phyloP scores from a whole-genome alignment of 2,888 invertebrate species.

The Noctua janthe region DNA sequence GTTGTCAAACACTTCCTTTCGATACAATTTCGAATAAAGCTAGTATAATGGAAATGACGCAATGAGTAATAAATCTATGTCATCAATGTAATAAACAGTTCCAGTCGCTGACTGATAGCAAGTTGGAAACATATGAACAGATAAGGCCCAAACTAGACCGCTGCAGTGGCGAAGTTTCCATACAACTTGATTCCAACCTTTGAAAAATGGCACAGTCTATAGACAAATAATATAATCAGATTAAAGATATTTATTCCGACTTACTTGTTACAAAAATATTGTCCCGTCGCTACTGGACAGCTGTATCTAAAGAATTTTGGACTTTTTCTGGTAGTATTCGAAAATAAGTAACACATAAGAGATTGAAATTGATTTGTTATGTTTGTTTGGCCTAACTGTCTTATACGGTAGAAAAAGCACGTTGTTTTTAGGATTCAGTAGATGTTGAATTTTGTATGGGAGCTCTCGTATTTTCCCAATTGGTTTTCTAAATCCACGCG shows the following conservation, averaged over 20 bases:
- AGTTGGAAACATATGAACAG: neutral
- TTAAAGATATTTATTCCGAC: too few relatives aligned
- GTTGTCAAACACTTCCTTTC: slow-evolving; percentile 61
- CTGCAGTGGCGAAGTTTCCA: too few relatives aligned
- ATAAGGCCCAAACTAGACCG: neutral
- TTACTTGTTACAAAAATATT: too few relatives aligned
- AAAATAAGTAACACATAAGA: neutral
- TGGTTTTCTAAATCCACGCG: neutral
- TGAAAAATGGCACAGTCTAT: too few relatives aligned
- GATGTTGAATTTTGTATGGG: neutral
- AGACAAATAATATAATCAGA: too few relatives aligned
- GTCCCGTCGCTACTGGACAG: too few relatives aligned
- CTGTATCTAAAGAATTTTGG: neutral
- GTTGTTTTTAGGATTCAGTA: neutral
- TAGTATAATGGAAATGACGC: slow-evolving; percentile 19
- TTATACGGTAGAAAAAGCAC: neutral
- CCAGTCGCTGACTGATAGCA: neutral
- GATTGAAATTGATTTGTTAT: neutral
- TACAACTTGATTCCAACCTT: too few relatives aligned
- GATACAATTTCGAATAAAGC: slow-evolving; percentile 47
- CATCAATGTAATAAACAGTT: neutral
- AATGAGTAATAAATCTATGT: slow-evolving; percentile 17
- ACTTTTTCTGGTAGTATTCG: neutral
- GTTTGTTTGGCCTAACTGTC: neutral
- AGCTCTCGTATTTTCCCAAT: neutral